These are phyloP conservation scores for Clitarchus hookeri DNA, from an alignment of 2,888 invertebrate species.

Conservation along the genomic window DNA sequence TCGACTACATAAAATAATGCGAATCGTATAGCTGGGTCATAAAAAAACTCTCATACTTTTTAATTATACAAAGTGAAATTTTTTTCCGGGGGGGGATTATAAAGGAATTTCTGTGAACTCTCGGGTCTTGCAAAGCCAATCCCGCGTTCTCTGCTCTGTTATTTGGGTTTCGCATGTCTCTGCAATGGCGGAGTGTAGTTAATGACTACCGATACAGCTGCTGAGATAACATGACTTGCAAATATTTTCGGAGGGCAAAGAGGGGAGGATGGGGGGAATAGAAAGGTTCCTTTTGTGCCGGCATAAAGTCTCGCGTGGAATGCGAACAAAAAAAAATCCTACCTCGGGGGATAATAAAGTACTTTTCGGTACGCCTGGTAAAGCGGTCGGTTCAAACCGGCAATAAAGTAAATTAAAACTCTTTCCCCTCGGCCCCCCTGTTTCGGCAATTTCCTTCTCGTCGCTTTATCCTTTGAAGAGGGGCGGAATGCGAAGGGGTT, in stretches of 20 bases:
- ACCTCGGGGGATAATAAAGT: not conserved
- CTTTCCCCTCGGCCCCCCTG: not conserved
- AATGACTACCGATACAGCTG: not conserved
- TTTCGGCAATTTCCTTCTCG: not conserved
- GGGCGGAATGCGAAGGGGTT: not conserved
- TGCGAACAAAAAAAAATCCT: not conserved
- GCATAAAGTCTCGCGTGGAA: not conserved
- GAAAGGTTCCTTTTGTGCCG: not conserved
- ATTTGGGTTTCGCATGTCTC: not conserved
- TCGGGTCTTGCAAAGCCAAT: not conserved
- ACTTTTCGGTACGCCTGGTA: not conserved
- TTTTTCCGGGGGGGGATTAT: too few species aligned
- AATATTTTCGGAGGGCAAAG: not conserved
- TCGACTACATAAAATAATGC: too few species aligned
- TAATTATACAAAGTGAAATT: too few species aligned
- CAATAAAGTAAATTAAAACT: conserved; percentile 10
- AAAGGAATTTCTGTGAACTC: not conserved
- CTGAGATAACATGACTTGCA: not conserved
- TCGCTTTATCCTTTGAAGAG: not conserved
- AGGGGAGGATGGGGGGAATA: not conserved
- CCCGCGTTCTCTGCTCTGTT: not conserved
- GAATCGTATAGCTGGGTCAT: too few species aligned
- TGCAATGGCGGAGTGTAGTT: not conserved
- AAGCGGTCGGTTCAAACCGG: not conserved
- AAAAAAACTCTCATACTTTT: too few species aligned